phyloP scores from a whole-genome alignment of 2,113 vertebrate genomes.

The Brachionichthys hirsutus region DNA sequence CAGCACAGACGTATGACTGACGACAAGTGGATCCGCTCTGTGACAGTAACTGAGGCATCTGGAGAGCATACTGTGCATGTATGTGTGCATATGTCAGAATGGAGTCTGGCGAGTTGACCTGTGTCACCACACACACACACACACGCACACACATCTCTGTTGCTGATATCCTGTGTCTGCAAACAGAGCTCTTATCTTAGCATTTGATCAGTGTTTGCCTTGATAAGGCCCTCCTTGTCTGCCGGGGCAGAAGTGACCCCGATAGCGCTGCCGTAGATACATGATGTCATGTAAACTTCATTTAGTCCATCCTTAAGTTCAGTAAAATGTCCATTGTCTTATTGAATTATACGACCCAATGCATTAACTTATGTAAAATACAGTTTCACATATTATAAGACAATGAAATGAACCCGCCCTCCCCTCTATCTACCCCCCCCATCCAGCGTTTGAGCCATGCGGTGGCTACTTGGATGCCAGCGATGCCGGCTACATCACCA shows the following conservation, averaged over 20 bases:
- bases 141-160: constrained; percentile 29
- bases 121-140: constrained; percentile 36
- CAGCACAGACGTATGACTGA: constrained; percentile 46
- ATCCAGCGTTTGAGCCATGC: constrained; percentile 77
- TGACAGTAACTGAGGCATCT: constrained; percentile 59
- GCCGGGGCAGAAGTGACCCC: neutral
- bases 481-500: constrained; percentile 95
- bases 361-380: no score
- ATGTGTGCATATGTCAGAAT: constrained; percentile 51
- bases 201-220: constrained; percentile 17
- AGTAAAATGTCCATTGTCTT: no score
- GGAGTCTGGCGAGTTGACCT: constrained; percentile 63
- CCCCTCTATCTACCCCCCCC: neutral
- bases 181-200: constrained; percentile 38
- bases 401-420: no score
- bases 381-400: no score
- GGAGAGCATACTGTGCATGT: constrained; percentile 25
- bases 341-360: no score
- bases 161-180: constrained; percentile 59
- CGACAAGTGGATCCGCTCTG: constrained; percentile 65
- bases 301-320: neutral
- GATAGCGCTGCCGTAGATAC: no score
- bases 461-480: constrained; percentile 89
- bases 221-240: neutral
- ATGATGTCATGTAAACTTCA: neutral